Base-by-base conservation (phyloP, 2,888 invertebrate genomes). In the Nymphalis polychloros region DNA sequence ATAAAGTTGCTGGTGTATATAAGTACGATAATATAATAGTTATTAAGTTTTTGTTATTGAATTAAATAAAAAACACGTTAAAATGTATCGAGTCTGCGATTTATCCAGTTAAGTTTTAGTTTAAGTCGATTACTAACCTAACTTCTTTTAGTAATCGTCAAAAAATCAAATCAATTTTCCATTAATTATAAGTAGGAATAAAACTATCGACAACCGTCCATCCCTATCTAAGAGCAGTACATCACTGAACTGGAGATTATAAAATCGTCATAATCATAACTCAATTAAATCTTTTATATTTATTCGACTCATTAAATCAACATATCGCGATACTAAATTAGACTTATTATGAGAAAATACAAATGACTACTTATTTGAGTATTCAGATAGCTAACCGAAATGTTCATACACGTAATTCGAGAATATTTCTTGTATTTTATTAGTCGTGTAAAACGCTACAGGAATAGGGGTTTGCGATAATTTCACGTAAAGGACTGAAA, bases 231-330 rank as follows among this genome's bases (percentile, higher is more conserved):
- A 77, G 74, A 75, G 79, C 79, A 77, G 78, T 77, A 79, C 81
- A 79, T 81, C 80, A 83, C 84, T 81, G 81, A 84, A 82, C 81
- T 79, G 72, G 74, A 83, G 88, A 89, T 90, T 89, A 88, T 87
- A 84, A 85, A 84, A 81, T 78, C 77, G 81, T 83, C 82, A 87
- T 88, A 87, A 89, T 90, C 88, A 91, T 91, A 92, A 91, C 86
- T 92, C 89, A 91, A 92, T 92, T 89, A 90, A 90, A 90, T 90
- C 90, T 90, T 85, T 83, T 81, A 82, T 86, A 92, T 92, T 91
- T 90, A 91, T 89, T 84, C 66, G 57, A 66, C 75, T 81, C 81
- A 78, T 88, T 88, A 88, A 87, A 87, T 89, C 86, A 89, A 82
- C 84, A 84, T 80, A 76, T 77, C 77, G 74, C 73, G 77, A 77